phyloP scores from a whole-genome alignment of 2,888 invertebrate species.

The Xylocampa areola region DNA sequence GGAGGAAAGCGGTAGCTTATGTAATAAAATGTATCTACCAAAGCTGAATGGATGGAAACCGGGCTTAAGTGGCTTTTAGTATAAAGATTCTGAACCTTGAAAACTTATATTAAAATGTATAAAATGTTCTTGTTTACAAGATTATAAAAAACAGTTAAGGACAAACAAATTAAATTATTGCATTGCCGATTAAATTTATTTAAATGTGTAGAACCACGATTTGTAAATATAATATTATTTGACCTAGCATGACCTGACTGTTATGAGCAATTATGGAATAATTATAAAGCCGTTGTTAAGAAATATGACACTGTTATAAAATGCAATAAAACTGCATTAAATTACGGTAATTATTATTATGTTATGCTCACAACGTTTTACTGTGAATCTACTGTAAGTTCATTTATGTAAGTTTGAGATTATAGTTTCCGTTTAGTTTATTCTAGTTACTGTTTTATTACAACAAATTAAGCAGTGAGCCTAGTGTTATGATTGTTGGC shows the following conservation, averaged over 20 bases:
- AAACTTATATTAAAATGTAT: too few relatives aligned
- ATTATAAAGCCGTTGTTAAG: slow-evolving; percentile 20
- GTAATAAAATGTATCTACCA: too few relatives aligned
- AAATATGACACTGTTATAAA: slow-evolving; percentile 13
- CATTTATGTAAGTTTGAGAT: too few relatives aligned
- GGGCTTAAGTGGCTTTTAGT: too few relatives aligned
- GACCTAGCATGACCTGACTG: slow-evolving; percentile 5
- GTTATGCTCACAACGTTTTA: neutral
- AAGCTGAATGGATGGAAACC: too few relatives aligned
- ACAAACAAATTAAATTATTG: neutral
- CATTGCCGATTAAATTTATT: neutral
- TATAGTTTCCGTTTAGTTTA: too few relatives aligned
- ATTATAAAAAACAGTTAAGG: neutral
- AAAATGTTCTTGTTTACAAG: neutral
- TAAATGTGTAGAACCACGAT: slow-evolving; percentile 4
- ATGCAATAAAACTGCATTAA: slow-evolving; percentile 24
- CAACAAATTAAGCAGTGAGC: too few relatives aligned
- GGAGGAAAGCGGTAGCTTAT: too few relatives aligned
- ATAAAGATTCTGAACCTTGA: too few relatives aligned
- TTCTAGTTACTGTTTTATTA: too few relatives aligned
- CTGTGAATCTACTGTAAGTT: too few relatives aligned
- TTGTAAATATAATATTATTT: slow-evolving; percentile 7
- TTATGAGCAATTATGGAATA: slow-evolving; percentile 19
- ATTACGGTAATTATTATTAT: slow-evolving; percentile 3
- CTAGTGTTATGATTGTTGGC: too few relatives aligned